Evolutionary conservation across 2,113 vertebrate species (phyloP), one percentile per base, ranked within the genome.

Genomic region (Trogon melanurus): DNA sequence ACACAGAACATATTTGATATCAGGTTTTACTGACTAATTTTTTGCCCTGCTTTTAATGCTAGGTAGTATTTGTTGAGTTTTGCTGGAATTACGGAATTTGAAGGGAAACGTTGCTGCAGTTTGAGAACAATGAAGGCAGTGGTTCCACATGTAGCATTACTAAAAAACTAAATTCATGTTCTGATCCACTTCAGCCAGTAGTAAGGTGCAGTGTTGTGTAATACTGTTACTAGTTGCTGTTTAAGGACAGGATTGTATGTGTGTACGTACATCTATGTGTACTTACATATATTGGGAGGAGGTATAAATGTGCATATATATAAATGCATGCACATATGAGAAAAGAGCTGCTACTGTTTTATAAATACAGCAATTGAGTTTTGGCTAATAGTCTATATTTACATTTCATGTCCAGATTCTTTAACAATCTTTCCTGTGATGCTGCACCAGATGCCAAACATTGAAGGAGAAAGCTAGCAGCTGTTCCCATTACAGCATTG

Each of bases 401-500:
- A 87, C 72, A 71, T 96, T 92, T 94, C 79, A 66, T 79, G 95
- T 94, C 90, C 86, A 95, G 84, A 92, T 96, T 78, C 90, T 97
- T 90, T 91, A 93, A 88, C 93, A 94, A 21, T 84, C 88, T 97
- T 96, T 96, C 72, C 93, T 94, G 38, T 93, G 93, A 92, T 29
- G 56, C 84, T 83, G 78, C 44, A 92, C 88, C 32, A 95, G 96
- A 97, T 97, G 96, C 93, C 97, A 95, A 92, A 94, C 85, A 73
- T 7, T 57, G 91, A 96, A 91, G 91, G 60, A 91, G 95, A 96
- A 96, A 96, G 69, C 92, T 50, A 85, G 95, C 97, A 97, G 97
- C 97, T 97, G 96, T 97, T 97, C 95, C 93, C 93, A 70, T 96
- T 95, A 95, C 94, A 95, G 79, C 88, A 71, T 61, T 79, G 88